Percentiles rank a stretch among this genome's conserved stretches.
Evolutionary conservation across 2,888 invertebrate species (phyloP).

Genomic region (Arrhopalites spinosus): DNA sequence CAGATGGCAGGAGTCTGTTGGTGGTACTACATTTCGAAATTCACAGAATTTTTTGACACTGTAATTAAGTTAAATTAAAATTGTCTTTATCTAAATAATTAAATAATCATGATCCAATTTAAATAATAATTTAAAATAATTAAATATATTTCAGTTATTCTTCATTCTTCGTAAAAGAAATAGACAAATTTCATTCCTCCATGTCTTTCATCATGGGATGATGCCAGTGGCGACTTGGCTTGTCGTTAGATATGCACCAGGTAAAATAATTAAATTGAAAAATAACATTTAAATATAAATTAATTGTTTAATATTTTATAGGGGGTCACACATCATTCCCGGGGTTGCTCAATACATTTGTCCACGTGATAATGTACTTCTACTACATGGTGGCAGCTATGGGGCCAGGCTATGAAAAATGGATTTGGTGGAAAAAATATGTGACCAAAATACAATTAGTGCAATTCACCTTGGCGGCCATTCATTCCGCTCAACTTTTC

Average conservation of each 20-base stretch:
- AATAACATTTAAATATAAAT: too few relatives aligned
- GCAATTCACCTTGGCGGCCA: constrained; percentile 88
- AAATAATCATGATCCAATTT: too few relatives aligned
- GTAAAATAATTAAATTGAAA: too few relatives aligned
- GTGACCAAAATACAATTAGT: constrained; percentile 95
- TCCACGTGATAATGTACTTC: constrained; percentile 96
- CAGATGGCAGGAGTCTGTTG: constrained; percentile 92
- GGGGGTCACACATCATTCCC: constrained; percentile 98
- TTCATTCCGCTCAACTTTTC: constrained; percentile 89
- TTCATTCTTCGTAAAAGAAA: constrained; percentile 93
- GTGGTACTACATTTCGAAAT: constrained; percentile 97
- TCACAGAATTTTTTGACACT: constrained; percentile 95
- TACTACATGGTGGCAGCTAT: constrained; percentile 95
- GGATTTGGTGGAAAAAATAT: constrained; percentile 92
- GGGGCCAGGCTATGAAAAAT: constrained; percentile 87
- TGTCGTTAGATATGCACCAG: constrained; percentile 92
- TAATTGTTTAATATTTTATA: constrained; percentile 59
- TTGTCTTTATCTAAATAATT: too few relatives aligned
- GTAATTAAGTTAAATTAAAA: constrained; percentile 60
- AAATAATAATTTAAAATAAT: too few relatives aligned
- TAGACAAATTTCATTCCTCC: constrained; percentile 89
- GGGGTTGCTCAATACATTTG: constrained; percentile 89
- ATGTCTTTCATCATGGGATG: constrained; percentile 94
- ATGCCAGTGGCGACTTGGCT: constrained; percentile 97
- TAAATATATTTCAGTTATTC: constrained; percentile 64